Base-by-base conservation (phyloP, 2,113 vertebrate genomes). In the Spermophilus dauricus region DNA sequence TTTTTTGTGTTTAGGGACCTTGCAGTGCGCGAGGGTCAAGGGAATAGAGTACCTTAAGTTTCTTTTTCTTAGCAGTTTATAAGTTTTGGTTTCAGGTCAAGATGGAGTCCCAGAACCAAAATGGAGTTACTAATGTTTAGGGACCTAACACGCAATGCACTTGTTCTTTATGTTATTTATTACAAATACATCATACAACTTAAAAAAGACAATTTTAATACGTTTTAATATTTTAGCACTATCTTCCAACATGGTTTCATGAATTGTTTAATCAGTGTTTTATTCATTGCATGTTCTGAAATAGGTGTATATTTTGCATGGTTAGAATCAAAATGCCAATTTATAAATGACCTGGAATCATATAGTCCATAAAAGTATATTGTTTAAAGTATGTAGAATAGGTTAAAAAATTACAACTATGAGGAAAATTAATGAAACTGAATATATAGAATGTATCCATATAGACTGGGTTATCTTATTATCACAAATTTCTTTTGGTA, bases 211-310 rank as follows among this genome's bases (percentile, higher is more conserved):
- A 86, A 30, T 42, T 61, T 78, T 69, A 83, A 65, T 77, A 53
- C 78, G 86, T 94, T 95, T 73, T 18, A 83, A 65, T 82, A 53
- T 84, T 89, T 94, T 95, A 77, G 22, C 39, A 14, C 72, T 37
- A 2, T 81, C 58, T 96, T 78, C 87, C 26, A 88, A 61, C 28
- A 88, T 48, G 9, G 3, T 34, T 67, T 22, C 28, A 10, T 75
- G n/a, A 51, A 65, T 32, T 67, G 61, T 34, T 32, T 67, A 61
- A 56, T 89, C 11, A 63, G 1, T 42, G 9, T 67, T 83, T 88
- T 94, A 28, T 87, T 53, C 65, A 34, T 78, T 72, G 22, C 14
- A 56, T 76, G 26, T 80, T 91, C 67, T 93, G 58, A 63, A 91
- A 80, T 18, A 56, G 17, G 13, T 9, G 92, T 78, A 28, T 14